A percentile compares a stretch with the other conserved stretches of the same genome.
Conservation (phyloP, 2,888 invertebrate genomes). For the Tipula lateralis region DNA sequence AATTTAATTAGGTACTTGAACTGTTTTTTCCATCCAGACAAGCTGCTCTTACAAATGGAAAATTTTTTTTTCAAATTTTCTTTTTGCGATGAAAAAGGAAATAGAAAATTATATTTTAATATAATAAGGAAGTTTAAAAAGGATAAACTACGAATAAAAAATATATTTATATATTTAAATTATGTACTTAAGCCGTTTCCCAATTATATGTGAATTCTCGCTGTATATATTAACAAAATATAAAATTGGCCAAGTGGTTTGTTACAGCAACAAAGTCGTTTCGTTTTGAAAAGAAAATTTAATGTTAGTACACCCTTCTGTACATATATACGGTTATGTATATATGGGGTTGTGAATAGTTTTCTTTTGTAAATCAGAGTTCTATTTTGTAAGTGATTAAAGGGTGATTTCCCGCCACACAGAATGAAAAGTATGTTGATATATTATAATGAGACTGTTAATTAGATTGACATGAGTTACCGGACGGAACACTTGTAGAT, state of each 20-base stretch:
- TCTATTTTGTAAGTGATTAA: background rate
- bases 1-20: conserved; percentile 24
- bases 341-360: background rate
- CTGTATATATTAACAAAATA: background rate
- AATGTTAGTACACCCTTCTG: background rate
- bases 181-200: background rate
- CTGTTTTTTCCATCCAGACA: background rate
- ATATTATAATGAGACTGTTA: background rate
- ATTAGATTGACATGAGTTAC: background rate
- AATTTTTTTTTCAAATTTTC: background rate
- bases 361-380: background rate
- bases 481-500: too few relatives aligned
- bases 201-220: background rate
- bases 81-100: background rate
- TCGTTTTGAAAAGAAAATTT: background rate
- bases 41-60: background rate
- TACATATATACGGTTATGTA: too few relatives aligned
- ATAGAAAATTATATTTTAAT: background rate
- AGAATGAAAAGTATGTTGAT: background rate
- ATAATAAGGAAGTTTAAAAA: conserved; percentile 11
- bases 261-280: background rate
- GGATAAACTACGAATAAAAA: background rate
- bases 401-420: background rate
- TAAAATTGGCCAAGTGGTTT: background rate
- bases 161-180: background rate